Base-by-base conservation (phyloP, 2,888 invertebrate genomes). In the Serrognathus titanus region DNA sequence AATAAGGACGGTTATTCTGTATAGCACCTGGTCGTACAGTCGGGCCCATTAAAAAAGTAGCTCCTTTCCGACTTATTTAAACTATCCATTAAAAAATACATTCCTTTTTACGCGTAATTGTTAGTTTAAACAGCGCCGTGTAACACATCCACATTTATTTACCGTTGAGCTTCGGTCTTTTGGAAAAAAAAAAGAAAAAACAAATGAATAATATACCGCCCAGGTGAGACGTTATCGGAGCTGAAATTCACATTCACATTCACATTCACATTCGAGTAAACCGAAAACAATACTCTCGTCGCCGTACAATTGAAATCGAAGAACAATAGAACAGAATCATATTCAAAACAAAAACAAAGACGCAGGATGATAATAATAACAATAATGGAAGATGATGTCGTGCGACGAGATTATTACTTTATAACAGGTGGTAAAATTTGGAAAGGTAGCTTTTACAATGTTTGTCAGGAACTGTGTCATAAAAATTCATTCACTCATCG, bases 21-120 rank as follows among this genome's bases (percentile, higher is more conserved):
- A 66, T 69, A 71, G 69, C 74, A 74, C 74, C 74, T 74, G 73
- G 74, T 68, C 60, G 68, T 71, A 73, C 70, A 71, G 71, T 66
- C 65, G 60, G 13, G 55, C 51, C 60, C 70, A 71, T 71, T 64
- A 69, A 71, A 73, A 31, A 31, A 6, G 66, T 60, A 60, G 60
- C 60, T 57, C 7, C 16, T 40, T 40, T 39, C 61, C 57, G 38
- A 49, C 39, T 49, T 49, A 49, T 49, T 49, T 49, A 49, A 49
- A 49, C 49, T 39, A 49, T 49, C 37, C 48, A 31, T 31, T 31
- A 31, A 31, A 31, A 31, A 31, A 31, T 6, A 31, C 6, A 31
- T 31, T 6, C 24, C 2, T 31, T 31, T 31, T 31, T 31, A 31
- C 24, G 24, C 24, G 24, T 31, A 31, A 31, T 31, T 31, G 24